phyloP scores from a whole-genome alignment of 2,113 vertebrate genomes.

The Lycaon pictus region DNA sequence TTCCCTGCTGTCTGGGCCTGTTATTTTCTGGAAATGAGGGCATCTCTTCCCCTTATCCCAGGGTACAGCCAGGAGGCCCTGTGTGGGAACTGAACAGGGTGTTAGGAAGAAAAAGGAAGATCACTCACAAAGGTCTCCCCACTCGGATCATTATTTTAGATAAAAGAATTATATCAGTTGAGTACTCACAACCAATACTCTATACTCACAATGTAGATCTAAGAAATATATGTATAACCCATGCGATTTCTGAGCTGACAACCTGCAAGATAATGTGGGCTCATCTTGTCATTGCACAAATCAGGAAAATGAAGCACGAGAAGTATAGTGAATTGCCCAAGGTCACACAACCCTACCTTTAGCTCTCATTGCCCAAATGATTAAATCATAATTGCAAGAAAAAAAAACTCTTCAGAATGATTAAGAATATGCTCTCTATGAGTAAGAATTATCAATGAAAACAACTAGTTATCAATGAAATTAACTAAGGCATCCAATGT shows the following conservation, averaged over 20 bases:
- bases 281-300: constrained; percentile 16
- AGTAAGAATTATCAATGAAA: constrained; percentile 64
- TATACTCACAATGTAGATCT: neutral
- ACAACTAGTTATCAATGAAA: constrained; percentile 58
- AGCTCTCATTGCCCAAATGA: neutral
- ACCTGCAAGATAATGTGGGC: neutral
- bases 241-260: neutral
- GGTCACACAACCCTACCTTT: neutral
- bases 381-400: neutral
- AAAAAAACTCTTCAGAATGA: neutral
- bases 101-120: constrained; percentile 32
- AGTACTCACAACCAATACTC: neutral
- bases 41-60: neutral
- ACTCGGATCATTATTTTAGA: neutral
- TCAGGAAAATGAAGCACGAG: neutral
- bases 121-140: neutral
- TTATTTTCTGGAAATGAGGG: neutral
- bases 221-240: neutral
- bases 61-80: too few relatives aligned
- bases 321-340: neutral
- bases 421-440: neutral
- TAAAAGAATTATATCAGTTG: neutral
- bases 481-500: constrained; percentile 54
- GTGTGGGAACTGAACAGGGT: neutral
- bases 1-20: neutral